Percentiles rank a stretch among this genome's conserved stretches.
Conservation (phyloP, 35 echinoderm and acorn worm species). For the Lytechinus pictus region DNA sequence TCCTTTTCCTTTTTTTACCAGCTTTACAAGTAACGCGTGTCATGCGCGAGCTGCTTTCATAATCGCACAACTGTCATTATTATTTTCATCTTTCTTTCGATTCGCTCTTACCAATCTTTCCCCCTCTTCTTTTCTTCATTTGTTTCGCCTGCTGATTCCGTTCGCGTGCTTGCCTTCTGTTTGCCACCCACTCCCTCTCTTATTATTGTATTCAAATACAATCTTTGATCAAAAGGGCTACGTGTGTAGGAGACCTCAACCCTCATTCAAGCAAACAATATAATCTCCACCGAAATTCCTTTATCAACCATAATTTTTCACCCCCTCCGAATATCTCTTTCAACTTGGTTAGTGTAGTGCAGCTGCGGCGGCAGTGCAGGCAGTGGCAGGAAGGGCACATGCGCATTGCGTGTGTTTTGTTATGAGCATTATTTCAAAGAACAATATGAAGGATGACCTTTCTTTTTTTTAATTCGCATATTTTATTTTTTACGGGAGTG, state of each 20-base stretch:
- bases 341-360: neutral
- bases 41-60: neutral
- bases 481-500: neutral
- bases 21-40: neutral
- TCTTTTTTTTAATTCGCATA: neutral
- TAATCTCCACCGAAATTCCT: neutral
- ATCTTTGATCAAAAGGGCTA: neutral
- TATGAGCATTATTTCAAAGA: neutral
- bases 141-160: neutral
- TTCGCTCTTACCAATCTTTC: neutral
- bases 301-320: slow-evolving; percentile 7
- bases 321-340: neutral
- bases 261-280: neutral
- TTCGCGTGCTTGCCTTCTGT: neutral
- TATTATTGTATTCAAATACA: neutral
- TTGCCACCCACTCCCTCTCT: neutral
- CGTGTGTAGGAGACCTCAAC: neutral
- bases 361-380: neutral
- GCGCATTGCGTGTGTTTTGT: neutral
- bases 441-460: neutral
- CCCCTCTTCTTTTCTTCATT: slow-evolving; percentile 1
- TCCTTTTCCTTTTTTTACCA: neutral
- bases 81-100: neutral
- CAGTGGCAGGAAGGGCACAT: neutral
- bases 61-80: neutral